A percentile compares a stretch with the other conserved stretches of the same genome.
phyloP scores from a whole-genome alignment of 2,888 invertebrate species.

The Tetragonisca angustula region DNA sequence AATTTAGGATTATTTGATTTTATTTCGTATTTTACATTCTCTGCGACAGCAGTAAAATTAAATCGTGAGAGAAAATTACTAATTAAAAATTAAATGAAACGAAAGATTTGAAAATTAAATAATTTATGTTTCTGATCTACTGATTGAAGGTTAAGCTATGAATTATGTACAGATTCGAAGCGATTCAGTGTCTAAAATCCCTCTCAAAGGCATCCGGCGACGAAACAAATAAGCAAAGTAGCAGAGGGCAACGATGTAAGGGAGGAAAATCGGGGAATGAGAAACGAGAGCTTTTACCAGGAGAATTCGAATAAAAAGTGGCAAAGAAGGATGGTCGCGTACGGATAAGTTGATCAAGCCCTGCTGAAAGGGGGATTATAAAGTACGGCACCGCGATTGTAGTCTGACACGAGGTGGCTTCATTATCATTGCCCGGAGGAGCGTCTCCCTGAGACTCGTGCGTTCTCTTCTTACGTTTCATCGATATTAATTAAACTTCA shows the following conservation, averaged over 20 bases:
- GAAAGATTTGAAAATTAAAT: no score
- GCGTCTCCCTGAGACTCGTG: background rate
- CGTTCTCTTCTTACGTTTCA: slow-evolving; percentile 47
- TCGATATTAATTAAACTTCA: slow-evolving; percentile 57
- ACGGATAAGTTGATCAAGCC: slow-evolving; percentile 44
- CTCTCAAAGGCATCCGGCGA: background rate
- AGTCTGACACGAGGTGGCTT: slow-evolving; percentile 44
- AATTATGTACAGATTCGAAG: no score
- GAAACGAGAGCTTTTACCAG: slow-evolving; percentile 21
- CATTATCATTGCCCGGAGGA: slow-evolving; percentile 59
- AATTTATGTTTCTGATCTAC: no score
- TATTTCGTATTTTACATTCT: no score
- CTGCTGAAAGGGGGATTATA: slow-evolving; percentile 37
- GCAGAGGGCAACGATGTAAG: background rate
- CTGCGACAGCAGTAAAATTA: no score
- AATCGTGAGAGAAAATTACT: no score
- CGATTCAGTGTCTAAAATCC: no score
- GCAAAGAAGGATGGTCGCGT: background rate
- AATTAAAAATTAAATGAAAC: no score
- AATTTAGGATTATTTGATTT: no score
- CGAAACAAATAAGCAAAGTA: background rate
- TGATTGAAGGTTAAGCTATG: no score
- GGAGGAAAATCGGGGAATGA: slow-evolving; percentile 10
- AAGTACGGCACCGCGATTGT: slow-evolving; percentile 43
- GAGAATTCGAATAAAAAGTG: background rate